Base-by-base conservation (phyloP, 2,888 invertebrate species). In the Leptinotarsa rubiginosa region DNA sequence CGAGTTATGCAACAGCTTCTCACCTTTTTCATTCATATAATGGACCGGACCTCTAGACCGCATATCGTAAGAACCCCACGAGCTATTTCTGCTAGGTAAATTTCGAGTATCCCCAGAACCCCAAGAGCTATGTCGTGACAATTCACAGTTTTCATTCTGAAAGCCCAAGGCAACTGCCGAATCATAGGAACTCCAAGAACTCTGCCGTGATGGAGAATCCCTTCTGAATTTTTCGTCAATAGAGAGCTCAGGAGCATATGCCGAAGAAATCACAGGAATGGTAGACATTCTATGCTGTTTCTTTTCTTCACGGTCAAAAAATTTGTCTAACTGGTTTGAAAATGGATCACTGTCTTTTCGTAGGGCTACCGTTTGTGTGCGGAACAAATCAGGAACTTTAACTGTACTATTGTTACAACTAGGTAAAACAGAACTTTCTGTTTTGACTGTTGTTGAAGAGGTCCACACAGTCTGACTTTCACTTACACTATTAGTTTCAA, bases 101-200 rank as follows among this genome's bases (percentile, higher is more conserved):
- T 90, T 90, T 59, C 92, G 89, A 69, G 91, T 91, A 84, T 94
- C 94, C 69, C 92, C 92, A n/a, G 94, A 93, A 75, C 95, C 94
- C 95, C 95, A 95, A 56, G 95, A 95, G 79, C 95, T 93, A 85
- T 95, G 94, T 13, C 95, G 91, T 74, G 94, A 93, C 47, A 93
- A 91, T 54, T 89, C 86, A 80, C 93, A 93, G n/a, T 87, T 85
- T 79, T 90, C 90, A 47, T 89, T 88, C 75, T 88, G 88, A 77
- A 86, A 89, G 76, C 91, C 90, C 76, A 93, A 89, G 65, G 92
- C 93, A 50, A 94, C 93, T 41, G 94, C 94, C 85, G 94, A 94
- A 87, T 95, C 95, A 85, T 92, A 92, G 49, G 93, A 93, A 83
- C 92, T 92, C 93, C 94, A 94, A 67, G 94, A 94, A 87, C 93